These are phyloP conservation scores for Lepas anatifera DNA, from an alignment of 2,888 invertebrate genomes.

Conservation along the genomic window DNA sequence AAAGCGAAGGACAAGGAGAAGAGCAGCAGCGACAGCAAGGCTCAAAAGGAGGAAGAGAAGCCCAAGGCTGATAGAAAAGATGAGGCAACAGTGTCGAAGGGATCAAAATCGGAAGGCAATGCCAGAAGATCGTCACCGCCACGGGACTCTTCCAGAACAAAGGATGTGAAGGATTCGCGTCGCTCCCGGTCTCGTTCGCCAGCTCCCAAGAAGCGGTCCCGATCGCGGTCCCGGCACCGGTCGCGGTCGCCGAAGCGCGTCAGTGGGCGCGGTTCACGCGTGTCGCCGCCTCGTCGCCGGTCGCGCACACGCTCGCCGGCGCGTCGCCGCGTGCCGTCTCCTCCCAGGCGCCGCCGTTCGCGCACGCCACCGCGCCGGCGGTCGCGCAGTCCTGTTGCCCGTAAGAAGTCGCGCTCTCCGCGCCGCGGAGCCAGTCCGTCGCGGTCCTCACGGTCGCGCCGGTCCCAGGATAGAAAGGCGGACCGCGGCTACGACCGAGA, in stretches of 20 bases:
- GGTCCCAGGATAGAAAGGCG: background rate
- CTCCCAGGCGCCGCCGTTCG: no score
- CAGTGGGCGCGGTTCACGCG: background rate
- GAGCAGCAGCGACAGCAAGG: constrained; percentile 4
- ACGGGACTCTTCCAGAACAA: background rate
- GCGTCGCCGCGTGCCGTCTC: background rate
- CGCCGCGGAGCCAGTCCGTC: constrained; percentile 32
- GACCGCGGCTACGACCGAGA: background rate
- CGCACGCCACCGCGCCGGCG: no score
- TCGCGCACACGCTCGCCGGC: background rate
- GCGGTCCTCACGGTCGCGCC: background rate
- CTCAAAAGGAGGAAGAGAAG: background rate
- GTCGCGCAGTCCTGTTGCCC: constrained; percentile 23
- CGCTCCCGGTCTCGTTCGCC: constrained; percentile 39
- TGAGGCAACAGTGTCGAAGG: background rate
- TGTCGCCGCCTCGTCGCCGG: background rate
- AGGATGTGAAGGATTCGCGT: background rate
- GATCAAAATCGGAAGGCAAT: background rate
- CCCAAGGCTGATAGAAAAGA: constrained; percentile 16
- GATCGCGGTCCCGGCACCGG: constrained; percentile 45
- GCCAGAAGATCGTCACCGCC: background rate
- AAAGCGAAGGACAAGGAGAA: background rate
- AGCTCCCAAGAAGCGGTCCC: constrained; percentile 30
- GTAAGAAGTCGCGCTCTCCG: constrained; percentile 31
- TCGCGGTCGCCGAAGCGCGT: constrained; percentile 36